phyloP scores from a whole-genome alignment of 1,140 invertebrate species.

The Lepidotrigona ventralis region DNA sequence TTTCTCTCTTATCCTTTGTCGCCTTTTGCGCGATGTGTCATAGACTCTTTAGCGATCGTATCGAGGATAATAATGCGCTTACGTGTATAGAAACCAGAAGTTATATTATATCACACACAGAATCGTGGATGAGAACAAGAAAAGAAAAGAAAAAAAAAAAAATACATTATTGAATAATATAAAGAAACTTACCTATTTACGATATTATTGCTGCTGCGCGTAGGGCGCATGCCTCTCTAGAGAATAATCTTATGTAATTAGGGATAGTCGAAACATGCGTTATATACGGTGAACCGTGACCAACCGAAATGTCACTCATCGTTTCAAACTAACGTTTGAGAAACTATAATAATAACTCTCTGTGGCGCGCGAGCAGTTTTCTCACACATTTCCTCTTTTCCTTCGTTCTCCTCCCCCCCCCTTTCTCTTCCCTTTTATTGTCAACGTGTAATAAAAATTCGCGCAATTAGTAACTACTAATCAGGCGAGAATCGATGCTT shows the following conservation, averaged over 20 bases:
- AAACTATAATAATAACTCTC: neutral
- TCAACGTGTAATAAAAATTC: no score
- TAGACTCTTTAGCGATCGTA: conserved; percentile 74
- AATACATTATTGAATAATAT: conserved; percentile 64
- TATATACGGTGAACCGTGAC: neutral
- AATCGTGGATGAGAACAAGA: conserved; percentile 60
- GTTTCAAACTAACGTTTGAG: neutral
- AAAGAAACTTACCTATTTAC: conserved; percentile 72
- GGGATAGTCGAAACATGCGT: conserved; percentile 68
- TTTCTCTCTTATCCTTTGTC: conserved; percentile 56
- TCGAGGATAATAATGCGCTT: conserved; percentile 77
- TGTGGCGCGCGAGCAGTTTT: neutral
- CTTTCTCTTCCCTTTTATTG: no score
- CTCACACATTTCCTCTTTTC: neutral
- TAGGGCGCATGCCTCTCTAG: conserved; percentile 72
- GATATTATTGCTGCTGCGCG: conserved; percentile 73
- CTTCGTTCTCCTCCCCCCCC: no score
- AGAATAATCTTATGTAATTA: conserved; percentile 69
- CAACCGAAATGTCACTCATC: conserved; percentile 21
- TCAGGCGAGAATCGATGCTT: neutral
- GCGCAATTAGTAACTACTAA: neutral
- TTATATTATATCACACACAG: conserved; percentile 70
- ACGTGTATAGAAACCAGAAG: conserved; percentile 75
- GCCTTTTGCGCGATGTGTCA: conserved; percentile 56
- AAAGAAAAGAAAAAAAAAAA: conserved; percentile 58